Base-by-base conservation (phyloP, 2,888 invertebrate species). In the Eurois occulta region DNA sequence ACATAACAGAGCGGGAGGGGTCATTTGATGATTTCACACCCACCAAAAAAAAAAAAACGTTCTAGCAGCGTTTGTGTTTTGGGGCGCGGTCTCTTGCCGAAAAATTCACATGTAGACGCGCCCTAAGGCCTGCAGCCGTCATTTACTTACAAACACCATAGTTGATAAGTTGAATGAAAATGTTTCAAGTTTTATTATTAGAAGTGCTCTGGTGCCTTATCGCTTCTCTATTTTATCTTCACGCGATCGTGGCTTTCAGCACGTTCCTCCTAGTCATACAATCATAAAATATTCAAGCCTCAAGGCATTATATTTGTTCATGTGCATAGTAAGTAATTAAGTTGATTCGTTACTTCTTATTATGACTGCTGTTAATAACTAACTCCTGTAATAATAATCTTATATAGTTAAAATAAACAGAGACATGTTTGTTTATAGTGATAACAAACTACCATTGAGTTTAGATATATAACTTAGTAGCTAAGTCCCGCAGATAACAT, bases 401-500 rank as follows among this genome's bases (percentile, higher is more conserved):
- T 89, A 89, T 84, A 83, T 82, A 76, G 85, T 89, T 90, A 88
- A 89, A 86, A 73, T 83, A 85, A 86, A 78, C 75, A 86, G 38
- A 64, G 38, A 48, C 68, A 41, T 86, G 55, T 84, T 89, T 91
- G 90, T 91, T 87, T 89, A 89, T 83, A 87, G 69, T 88, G 91
- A 93, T 93, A 93, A 91, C 85, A 81, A 70, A 77, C 80, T 81
- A 84, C 81, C 88, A 79, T 85, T 86, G 80, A 85, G 79, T 87
- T 86, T 80, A 83, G 87, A 84, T 84, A 80, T 88, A 89, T 85
- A 88, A 85, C 83, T 88, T 89, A 87, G 89, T 87, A 91, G 88
- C 88, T 87, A 88, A 90, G 89, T 86, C 85, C 83, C 76, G 66
- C n/a, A 89, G 94, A 94, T 93, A 94, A 92, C 90, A 91, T 88